These are phyloP conservation scores for Drosophila guanche DNA, from an alignment of 1,140 invertebrate species.

Conservation along the genomic window DNA sequence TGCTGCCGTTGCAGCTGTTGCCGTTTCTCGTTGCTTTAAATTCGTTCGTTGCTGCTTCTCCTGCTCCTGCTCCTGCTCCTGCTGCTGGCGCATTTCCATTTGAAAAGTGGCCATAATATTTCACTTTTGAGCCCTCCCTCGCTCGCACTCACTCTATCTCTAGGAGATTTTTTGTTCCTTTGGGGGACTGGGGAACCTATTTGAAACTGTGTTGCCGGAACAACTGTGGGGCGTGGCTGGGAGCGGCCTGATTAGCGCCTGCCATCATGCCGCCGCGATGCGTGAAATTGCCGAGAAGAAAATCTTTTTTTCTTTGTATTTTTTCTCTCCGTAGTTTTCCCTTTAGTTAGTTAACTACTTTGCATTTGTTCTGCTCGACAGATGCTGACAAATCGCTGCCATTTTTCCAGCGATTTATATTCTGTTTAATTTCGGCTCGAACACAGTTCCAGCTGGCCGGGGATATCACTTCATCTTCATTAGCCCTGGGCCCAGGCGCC, in stretches of 20 bases:
- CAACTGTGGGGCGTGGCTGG: conserved; percentile 63
- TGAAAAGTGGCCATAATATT: conserved; percentile 82
- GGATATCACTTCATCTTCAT: conserved; percentile 78
- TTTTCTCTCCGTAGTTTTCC: conserved; percentile 21
- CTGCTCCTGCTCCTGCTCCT: conserved; percentile 53
- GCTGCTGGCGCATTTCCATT: conserved; percentile 72
- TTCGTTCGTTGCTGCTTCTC: conserved; percentile 66
- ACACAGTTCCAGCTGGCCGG: conserved; percentile 44
- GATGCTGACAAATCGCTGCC: conserved; percentile 73
- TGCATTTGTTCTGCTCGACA: conserved; percentile 74
- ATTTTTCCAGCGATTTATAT: conserved; percentile 80
- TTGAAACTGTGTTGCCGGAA: conserved; percentile 47
- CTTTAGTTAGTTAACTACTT: conserved; percentile 59
- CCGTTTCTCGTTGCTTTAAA: conserved; percentile 72
- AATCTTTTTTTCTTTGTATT: conserved; percentile 13
- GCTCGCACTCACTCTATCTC: conserved; percentile 1
- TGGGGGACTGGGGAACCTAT: conserved; percentile 32
- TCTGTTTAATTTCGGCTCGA: conserved; percentile 72
- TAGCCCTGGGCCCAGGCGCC: conserved; percentile 37
- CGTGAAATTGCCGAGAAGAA: conserved; percentile 68
- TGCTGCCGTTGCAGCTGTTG: conserved; percentile 29
- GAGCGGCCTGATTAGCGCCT: conserved; percentile 74
- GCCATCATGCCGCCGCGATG: conserved; percentile 72
- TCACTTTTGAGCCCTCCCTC: conserved; percentile 46
- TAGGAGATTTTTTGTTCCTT: not conserved